These are phyloP conservation scores for Tursiops truncatus DNA, from an alignment of 2,113 vertebrate species.

Conservation along the genomic window DNA sequence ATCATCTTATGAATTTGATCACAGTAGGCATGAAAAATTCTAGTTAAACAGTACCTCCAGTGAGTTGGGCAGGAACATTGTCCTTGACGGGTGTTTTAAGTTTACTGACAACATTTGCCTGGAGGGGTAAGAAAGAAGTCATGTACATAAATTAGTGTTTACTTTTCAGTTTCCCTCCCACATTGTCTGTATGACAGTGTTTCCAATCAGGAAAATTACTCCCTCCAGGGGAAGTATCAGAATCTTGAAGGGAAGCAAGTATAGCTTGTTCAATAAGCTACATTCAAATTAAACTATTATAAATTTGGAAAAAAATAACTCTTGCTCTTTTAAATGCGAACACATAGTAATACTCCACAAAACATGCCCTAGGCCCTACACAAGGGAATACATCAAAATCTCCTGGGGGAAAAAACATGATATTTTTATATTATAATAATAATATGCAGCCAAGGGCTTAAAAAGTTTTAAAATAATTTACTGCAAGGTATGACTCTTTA, in stretches of 20 bases:
- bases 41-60: background rate
- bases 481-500: background rate
- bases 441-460: background rate
- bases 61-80: background rate
- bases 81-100: background rate
- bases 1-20: background rate
- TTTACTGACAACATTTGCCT: background rate
- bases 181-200: background rate
- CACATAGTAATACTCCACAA: background rate
- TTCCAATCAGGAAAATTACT: background rate
- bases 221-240: background rate
- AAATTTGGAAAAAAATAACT: background rate
- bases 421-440: background rate
- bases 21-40: background rate
- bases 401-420: background rate
- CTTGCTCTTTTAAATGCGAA: background rate
- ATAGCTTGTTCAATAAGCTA: background rate
- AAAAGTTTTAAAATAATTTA: slow-evolving; percentile 1
- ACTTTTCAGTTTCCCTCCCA: background rate
- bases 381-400: background rate
- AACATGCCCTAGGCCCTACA: background rate
- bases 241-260: background rate
- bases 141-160: background rate
- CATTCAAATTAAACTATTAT: background rate
- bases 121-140: background rate